These are phyloP conservation scores for Isichthys henryi DNA, from an alignment of 2,113 vertebrate genomes.

Conservation along the genomic window DNA sequence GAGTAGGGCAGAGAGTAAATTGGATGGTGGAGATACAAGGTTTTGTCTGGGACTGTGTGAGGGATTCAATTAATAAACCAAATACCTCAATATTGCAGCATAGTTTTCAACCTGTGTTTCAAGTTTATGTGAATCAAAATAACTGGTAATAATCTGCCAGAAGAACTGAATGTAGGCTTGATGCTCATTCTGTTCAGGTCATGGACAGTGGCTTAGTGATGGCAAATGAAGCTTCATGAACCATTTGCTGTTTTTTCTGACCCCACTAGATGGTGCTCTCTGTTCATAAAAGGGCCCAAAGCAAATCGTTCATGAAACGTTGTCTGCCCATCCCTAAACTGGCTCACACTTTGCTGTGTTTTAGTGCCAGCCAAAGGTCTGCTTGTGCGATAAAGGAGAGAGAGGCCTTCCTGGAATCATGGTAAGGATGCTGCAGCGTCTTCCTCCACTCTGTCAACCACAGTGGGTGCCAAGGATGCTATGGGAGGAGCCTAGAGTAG, in stretches of 20 bases:
- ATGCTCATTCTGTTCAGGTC: not conserved
- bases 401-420: conserved; percentile 61
- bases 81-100: not conserved
- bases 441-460: not conserved
- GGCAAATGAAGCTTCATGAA: too few relatives aligned
- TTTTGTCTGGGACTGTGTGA: not conserved
- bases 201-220: too few relatives aligned
- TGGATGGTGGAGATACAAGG: not conserved
- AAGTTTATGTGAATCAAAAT: not conserved
- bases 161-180: not conserved
- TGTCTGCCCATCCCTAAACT: too few relatives aligned
- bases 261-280: too few relatives aligned
- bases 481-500: not conserved
- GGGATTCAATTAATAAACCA: not conserved
- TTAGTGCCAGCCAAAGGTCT: conserved; percentile 68
- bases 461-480: not conserved
- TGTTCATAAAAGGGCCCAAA: too few relatives aligned
- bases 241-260: too few relatives aligned
- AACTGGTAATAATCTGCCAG: not conserved
- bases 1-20: not conserved
- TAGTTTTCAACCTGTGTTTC: not conserved
- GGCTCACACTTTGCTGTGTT: conserved; percentile 8
- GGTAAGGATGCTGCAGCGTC: conserved; percentile 52
- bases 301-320: too few relatives aligned
- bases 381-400: conserved; percentile 69